phyloP scores from a whole-genome alignment of 1,140 invertebrate genomes.

The Ips nitidus region DNA sequence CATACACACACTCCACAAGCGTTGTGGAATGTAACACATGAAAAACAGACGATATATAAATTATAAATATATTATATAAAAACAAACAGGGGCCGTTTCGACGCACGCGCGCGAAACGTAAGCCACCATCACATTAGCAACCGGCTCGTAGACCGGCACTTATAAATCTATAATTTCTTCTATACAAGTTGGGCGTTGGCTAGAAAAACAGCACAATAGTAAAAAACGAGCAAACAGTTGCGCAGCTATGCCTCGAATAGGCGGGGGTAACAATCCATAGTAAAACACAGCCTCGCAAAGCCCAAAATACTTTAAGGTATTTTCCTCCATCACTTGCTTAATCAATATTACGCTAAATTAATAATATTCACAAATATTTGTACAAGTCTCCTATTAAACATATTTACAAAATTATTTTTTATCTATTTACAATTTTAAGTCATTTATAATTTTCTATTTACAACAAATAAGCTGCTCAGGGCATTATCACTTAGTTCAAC shows the following conservation, averaged over 20 bases:
- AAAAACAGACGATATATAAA: constrained; percentile 52
- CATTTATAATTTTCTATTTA: constrained; percentile 36
- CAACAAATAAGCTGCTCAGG: constrained; percentile 26
- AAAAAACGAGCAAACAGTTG: constrained; percentile 46
- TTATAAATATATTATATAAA: constrained; percentile 52
- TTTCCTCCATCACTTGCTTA: constrained; percentile 43
- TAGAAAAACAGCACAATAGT: constrained; percentile 42
- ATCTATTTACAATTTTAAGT: constrained; percentile 27
- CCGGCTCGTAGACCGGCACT: constrained; percentile 44
- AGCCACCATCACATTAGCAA: constrained; percentile 51
- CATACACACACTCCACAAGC: constrained; percentile 47
- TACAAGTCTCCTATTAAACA: constrained; percentile 46
- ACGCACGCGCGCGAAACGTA: constrained; percentile 10
- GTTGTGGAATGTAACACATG: constrained; percentile 50
- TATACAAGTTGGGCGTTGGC: constrained; percentile 42
- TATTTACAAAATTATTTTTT: constrained; percentile 44
- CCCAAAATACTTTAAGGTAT: constrained; percentile 52
- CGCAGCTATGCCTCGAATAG: constrained; percentile 45
- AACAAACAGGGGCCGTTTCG: constrained; percentile 41
- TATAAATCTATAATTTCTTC: constrained; percentile 41
- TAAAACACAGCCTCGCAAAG: constrained; percentile 53
- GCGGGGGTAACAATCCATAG: constrained; percentile 51
- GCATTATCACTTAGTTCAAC: constrained; percentile 26
- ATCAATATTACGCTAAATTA: constrained; percentile 35
- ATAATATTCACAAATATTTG: constrained; percentile 45